phyloP scores from a whole-genome alignment of 2,113 vertebrate genomes.

The Pseudopipra pipra region DNA sequence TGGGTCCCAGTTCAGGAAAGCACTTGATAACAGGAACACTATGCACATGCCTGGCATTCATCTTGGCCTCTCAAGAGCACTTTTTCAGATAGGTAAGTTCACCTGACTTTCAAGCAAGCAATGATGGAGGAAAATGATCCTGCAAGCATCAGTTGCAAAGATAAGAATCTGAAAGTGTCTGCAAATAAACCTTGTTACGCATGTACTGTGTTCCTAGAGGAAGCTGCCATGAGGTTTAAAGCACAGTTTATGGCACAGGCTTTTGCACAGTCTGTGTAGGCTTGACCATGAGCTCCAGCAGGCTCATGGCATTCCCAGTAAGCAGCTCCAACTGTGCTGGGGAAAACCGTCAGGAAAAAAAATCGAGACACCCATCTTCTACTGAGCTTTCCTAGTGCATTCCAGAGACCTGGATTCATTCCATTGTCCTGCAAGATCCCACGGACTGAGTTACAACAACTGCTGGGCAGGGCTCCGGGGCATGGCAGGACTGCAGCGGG shows the following conservation, averaged over 20 bases:
- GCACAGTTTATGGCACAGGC: neutral
- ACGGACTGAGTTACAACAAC: constrained; percentile 11
- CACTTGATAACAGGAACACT: constrained; percentile 37
- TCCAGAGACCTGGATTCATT: constrained; percentile 12
- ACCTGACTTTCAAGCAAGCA: constrained; percentile 11
- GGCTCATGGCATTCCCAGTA: neutral
- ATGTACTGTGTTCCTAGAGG: neutral
- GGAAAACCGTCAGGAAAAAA: neutral
- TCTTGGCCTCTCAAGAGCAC: neutral
- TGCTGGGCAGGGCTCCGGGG: constrained; percentile 23
- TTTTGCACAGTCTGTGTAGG: neutral
- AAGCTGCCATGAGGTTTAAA: neutral
- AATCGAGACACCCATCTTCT: neutral
- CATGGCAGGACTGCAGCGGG: neutral
- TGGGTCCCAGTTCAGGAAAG: constrained; percentile 13
- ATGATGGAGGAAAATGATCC: neutral
- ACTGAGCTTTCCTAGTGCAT: neutral
- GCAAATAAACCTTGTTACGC: neutral
- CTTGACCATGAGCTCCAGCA: neutral
- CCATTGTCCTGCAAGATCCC: neutral
- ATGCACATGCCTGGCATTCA: constrained; percentile 24
- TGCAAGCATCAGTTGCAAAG: neutral
- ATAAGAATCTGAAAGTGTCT: neutral
- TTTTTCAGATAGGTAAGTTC: constrained; percentile 10
- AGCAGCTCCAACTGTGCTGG: neutral